phyloP scores from a whole-genome alignment of 1,140 invertebrate species.

The Drosophila novamexicana region DNA sequence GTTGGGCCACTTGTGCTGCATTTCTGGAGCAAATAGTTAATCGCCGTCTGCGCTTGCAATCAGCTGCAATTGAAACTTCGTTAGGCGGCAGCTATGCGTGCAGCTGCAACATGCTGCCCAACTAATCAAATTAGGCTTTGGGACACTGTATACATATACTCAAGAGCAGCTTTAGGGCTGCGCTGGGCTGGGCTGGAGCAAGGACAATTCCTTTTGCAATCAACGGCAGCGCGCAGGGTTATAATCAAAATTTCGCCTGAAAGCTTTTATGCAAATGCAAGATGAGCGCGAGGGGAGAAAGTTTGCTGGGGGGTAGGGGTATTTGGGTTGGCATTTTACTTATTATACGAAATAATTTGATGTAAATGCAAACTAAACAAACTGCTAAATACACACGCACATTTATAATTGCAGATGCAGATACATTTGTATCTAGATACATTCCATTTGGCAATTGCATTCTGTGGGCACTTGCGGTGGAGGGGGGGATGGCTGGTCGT shows the following conservation, averaged over 20 bases:
- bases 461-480: slow-evolving; percentile 14
- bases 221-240: slow-evolving; percentile 9
- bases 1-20: slow-evolving; percentile 8
- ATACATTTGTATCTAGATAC: slow-evolving; percentile 44
- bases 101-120: slow-evolving; percentile 5
- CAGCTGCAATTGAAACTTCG: slow-evolving; percentile 31
- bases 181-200: background rate
- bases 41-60: slow-evolving; percentile 13
- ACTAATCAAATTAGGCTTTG: slow-evolving; percentile 25
- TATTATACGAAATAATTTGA: slow-evolving; percentile 41
- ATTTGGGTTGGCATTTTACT: slow-evolving; percentile 22
- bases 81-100: slow-evolving; percentile 17
- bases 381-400: slow-evolving; percentile 38
- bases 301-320: background rate
- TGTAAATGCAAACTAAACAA: slow-evolving; percentile 64
- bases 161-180: background rate
- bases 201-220: slow-evolving; percentile 15
- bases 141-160: background rate
- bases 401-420: slow-evolving; percentile 20
- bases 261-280: slow-evolving; percentile 25
- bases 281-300: background rate
- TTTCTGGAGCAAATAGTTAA: slow-evolving; percentile 4
- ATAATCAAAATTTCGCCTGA: slow-evolving; percentile 19
- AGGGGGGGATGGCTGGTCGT: background rate
- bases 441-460: slow-evolving; percentile 37